Base-by-base conservation (phyloP, 2,888 invertebrate species). In the Clistopyga incitator region DNA sequence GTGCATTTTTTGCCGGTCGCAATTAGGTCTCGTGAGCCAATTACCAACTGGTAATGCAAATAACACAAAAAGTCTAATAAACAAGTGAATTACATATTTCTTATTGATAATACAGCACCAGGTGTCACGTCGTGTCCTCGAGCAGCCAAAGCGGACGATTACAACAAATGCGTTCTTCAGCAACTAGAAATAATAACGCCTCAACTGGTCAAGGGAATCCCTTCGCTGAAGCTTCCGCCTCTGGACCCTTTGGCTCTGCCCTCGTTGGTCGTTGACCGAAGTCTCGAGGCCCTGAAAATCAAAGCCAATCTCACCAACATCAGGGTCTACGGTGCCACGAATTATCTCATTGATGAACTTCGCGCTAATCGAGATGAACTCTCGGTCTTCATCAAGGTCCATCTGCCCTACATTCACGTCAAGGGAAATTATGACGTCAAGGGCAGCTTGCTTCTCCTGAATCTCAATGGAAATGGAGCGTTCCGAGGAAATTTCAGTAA, bases 161-260 rank as follows among this genome's bases (percentile, higher is more conserved):
- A 91, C 83, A 87, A 90, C 87, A 89, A 94, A 8, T 97, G 97
- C 89, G 94, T 96, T 0, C 91, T 94, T 85, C 92, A 95, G 56
- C 95, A 95, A 6, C 93, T 97, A n/a, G 95, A 96, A 85, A 92
- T 92, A 0, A 92, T 96, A 81, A 94, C 95, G 29, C 95, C 95
- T 0, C 94, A 95, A 67, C 92, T 97, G 18, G 91, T 94, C 0
- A 91, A 94, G 29, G 97, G 97, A 3, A 95, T 97, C 47, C 95
- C 96, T 0, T 96, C 96, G 88, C 92, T 97, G 10, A 94, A 95
- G 47, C 94, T 97, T 34, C 97, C 97, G 0, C 94, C 95, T 0
- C 92, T 97, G 84, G 97, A 97, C 85, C 97, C 97, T 0, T 94
- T 97, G 84, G 93, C 93, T 10, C 94, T 97, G 18, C 96, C 97